Base-by-base conservation (phyloP, 2,797 vertebrate genomes). In the Karalla daura region DNA sequence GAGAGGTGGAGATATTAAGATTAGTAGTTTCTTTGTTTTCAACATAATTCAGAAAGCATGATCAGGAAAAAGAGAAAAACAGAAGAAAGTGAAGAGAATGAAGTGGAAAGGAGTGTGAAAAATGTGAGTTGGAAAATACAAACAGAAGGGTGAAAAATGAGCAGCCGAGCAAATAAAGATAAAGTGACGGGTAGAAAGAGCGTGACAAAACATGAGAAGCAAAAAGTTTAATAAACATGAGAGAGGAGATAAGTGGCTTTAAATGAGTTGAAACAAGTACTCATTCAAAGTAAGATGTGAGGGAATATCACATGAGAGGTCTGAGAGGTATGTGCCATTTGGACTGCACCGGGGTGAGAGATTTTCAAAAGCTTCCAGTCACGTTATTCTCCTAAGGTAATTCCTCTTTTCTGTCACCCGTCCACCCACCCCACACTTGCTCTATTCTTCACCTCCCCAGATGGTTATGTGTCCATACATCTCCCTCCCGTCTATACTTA, bases 221-320 rank as follows among this genome's bases (percentile, higher is more conserved):
- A n/a, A 24, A 8, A 51, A 24, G 50, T 52, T 43, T 73, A 60
- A 74, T 70, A 36, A 82, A 80, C 36, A 36, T 43, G 32, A 46
- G 28, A 24, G 15, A 27, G 28, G 60, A 43, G 74, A 68, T 72
- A 78, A 69, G 55, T 62, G 51, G 67, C 21, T 74, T 70, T 23
- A 77, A 84, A 85, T 63, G 28, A 70, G 52, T 39, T 60, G 33
- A 62, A 80, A 64, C 36, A 55, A 76, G 51, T 58, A 79, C 36
- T 70, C 18, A 46, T 24, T 58, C 17, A 20, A 18, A 44, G 3
- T 39, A 49, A 20, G 13, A 25, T 17, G 3, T 56, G 44, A 35
- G 27, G 10, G 51, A 59, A 62, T 5, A 54, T 59, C 10, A 32
- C 39, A 52, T 71, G 21, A 20, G 3, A 55, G 11, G 35, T 44